Conservation (phyloP, 2,797 vertebrate species). For the Karalla daura region DNA sequence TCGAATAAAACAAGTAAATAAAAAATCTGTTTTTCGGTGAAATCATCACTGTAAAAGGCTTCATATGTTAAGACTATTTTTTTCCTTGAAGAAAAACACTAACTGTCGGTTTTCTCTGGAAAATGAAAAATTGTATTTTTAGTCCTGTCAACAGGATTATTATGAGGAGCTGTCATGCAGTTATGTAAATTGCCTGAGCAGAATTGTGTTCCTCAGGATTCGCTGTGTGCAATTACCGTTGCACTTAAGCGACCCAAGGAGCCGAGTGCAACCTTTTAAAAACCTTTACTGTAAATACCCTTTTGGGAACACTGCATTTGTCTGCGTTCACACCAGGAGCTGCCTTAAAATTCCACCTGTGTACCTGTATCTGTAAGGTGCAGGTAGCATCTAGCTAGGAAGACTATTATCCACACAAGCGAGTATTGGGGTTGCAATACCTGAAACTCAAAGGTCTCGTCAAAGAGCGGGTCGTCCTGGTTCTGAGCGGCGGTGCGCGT, state of each 20-base stretch:
- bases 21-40: neutral
- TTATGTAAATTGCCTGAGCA: constrained; percentile 42
- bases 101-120: neutral
- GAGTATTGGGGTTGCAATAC: too few relatives aligned
- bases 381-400: too few relatives aligned
- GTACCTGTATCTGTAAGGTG: too few relatives aligned
- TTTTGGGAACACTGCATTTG: neutral
- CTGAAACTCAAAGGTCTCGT: constrained; percentile 98
- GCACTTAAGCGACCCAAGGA: constrained; percentile 11
- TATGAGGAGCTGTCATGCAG: constrained; percentile 30
- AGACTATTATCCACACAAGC: too few relatives aligned
- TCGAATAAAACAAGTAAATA: neutral
- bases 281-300: neutral
- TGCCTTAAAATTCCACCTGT: too few relatives aligned
- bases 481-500: constrained; percentile 97
- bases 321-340: too few relatives aligned
- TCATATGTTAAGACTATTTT: neutral
- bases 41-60: neutral
- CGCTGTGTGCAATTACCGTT: constrained; percentile 13
- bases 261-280: neutral
- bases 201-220: constrained; percentile 12
- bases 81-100: neutral
- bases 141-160: constrained; percentile 52
- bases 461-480: constrained; percentile 96
- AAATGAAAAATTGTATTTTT: constrained; percentile 21